Percentiles rank a stretch among this genome's conserved stretches.
These are phyloP conservation scores for Scrobipalpa atriplicella DNA, from an alignment of 2,888 invertebrate species.

Conservation along the genomic window DNA sequence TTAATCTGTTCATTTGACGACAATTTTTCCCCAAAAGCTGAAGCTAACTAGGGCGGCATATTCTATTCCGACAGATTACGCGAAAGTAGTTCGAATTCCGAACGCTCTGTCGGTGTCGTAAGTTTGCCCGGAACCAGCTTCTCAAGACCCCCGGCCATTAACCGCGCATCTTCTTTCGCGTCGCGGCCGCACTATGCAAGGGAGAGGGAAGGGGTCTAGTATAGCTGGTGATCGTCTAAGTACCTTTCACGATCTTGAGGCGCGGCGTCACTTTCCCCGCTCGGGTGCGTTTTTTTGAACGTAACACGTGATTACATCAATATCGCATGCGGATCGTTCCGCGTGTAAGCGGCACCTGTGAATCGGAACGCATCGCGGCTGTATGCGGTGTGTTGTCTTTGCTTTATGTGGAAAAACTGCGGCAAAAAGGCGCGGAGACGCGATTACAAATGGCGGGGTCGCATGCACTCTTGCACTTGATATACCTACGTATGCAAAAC, in stretches of 20 bases:
- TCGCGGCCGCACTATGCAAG: slow-evolving; percentile 41
- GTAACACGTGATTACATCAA: slow-evolving; percentile 79
- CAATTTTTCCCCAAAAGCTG: slow-evolving; percentile 36
- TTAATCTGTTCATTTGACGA: slow-evolving; percentile 22
- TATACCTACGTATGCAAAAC: background rate
- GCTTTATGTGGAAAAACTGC: slow-evolving; percentile 15
- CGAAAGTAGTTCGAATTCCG: slow-evolving; percentile 81
- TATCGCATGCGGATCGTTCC: slow-evolving; percentile 73
- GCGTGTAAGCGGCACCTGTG: slow-evolving; percentile 64
- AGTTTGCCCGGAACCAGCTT: slow-evolving; percentile 59
- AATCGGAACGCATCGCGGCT: slow-evolving; percentile 47
- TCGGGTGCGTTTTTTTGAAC: slow-evolving; percentile 77
- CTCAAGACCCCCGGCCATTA: slow-evolving; percentile 60
- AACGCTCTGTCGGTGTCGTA: slow-evolving; percentile 71
- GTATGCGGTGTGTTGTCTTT: slow-evolving; percentile 15
- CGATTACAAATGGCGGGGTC: slow-evolving; percentile 12
- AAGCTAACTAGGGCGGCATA: slow-evolving; percentile 65
- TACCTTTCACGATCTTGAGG: slow-evolving; percentile 80
- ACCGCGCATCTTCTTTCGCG: slow-evolving; percentile 42
- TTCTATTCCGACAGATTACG: slow-evolving; percentile 74
- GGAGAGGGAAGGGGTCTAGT: slow-evolving; percentile 56
- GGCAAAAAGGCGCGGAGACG: background rate
- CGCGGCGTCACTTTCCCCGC: slow-evolving; percentile 79
- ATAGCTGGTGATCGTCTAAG: slow-evolving; percentile 63
- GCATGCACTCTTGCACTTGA: background rate